Conservation (phyloP, 2,797 vertebrate genomes). For the Acanthornis magna region DNA sequence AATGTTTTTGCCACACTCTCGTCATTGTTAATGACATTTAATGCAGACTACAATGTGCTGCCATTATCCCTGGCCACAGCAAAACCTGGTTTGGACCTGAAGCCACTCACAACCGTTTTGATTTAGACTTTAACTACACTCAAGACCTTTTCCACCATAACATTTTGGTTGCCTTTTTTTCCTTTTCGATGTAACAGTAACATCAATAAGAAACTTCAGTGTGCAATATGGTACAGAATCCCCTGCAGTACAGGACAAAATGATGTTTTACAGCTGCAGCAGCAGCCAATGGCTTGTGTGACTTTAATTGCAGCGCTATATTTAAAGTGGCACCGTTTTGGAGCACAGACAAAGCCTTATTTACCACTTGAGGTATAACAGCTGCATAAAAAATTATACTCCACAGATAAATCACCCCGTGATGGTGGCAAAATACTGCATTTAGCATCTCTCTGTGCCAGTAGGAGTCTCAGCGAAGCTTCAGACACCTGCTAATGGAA, state of each 20-base stretch:
- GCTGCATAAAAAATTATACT: constrained; percentile 30
- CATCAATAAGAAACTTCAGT: background rate
- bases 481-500: background rate
- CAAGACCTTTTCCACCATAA: background rate
- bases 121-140: background rate
- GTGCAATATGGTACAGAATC: background rate
- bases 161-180: background rate
- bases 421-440: background rate
- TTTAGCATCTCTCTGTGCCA: constrained; percentile 12
- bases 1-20: background rate
- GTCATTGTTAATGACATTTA: background rate
- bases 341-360: constrained; percentile 4
- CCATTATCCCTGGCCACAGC: background rate
- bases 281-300: background rate
- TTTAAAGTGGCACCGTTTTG: constrained; percentile 32
- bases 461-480: background rate
- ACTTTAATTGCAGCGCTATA: constrained; percentile 20
- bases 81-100: background rate
- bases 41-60: background rate
- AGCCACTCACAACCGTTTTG: background rate
- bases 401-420: background rate
- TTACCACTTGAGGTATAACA: constrained; percentile 31
- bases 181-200: background rate
- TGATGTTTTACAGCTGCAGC: constrained; percentile 24
- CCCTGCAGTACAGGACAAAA: background rate